A percentile compares a stretch with the other conserved stretches of the same genome.
Conservation (phyloP, 2,113 vertebrate species). For the Nothoprocta perdicaria region DNA sequence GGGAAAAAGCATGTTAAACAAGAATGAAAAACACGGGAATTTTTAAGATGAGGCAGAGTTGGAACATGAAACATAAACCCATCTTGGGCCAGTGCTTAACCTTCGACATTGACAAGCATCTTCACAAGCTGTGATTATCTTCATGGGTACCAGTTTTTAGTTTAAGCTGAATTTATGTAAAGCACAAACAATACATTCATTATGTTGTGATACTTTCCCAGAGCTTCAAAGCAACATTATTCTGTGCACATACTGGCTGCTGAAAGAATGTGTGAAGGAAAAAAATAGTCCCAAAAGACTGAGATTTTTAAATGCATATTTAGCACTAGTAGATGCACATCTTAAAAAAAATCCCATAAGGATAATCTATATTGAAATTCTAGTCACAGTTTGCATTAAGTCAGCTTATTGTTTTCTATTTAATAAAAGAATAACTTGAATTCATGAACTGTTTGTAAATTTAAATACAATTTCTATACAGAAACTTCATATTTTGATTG, state of each 20-base stretch:
- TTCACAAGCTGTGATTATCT: not conserved
- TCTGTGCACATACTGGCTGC: not conserved
- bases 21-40: not conserved
- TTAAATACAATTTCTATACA: slow-evolving; percentile 27
- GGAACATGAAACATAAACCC: not conserved
- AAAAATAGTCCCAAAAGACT: not conserved
- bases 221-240: not conserved
- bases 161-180: not conserved
- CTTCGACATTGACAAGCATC: not conserved
- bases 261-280: not conserved
- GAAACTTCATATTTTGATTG: slow-evolving; percentile 10
- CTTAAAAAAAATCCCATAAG: not conserved
- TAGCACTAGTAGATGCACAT: not conserved
- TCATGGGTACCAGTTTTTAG: not conserved
- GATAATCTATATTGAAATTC: slow-evolving; percentile 49
- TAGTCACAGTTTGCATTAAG: slow-evolving; percentile 50
- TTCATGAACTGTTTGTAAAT: slow-evolving; percentile 29
- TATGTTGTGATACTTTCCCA: not conserved
- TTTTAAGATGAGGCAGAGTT: not conserved
- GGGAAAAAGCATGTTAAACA: not conserved
- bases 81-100: not conserved
- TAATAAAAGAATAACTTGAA: slow-evolving; percentile 60
- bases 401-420: slow-evolving; percentile 36
- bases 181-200: not conserved
- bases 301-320: not conserved